phyloP scores from a whole-genome alignment of 2,113 vertebrate genomes.

The Helogale parvula region DNA sequence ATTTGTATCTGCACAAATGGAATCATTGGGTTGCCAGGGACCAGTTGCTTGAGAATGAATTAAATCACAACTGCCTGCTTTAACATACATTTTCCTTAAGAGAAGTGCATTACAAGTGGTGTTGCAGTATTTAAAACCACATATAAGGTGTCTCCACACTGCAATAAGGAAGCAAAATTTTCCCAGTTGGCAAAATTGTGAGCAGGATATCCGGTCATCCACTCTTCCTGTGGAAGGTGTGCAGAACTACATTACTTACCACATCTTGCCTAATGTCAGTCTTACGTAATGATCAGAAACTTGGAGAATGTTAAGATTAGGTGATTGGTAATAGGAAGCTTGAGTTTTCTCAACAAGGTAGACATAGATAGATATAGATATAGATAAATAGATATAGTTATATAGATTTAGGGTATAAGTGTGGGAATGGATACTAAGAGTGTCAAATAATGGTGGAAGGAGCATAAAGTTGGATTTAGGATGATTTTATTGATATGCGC shows the following conservation, averaged over 20 bases:
- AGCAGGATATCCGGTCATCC: not conserved
- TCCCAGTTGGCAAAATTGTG: not conserved
- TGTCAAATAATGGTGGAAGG: too few species aligned
- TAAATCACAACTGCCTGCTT: not conserved
- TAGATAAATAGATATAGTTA: too few species aligned
- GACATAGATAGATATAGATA: too few species aligned
- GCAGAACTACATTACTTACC: too few species aligned
- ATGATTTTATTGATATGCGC: not conserved
- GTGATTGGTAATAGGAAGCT: not conserved
- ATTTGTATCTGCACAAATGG: not conserved
- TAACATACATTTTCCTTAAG: not conserved
- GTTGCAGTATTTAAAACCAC: not conserved
- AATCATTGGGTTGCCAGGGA: not conserved
- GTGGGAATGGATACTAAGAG: not conserved
- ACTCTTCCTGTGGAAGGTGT: not conserved
- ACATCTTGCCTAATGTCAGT: not conserved
- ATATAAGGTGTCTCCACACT: not conserved
- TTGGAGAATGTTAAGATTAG: not conserved
- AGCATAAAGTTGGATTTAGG: not conserved
- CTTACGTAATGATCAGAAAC: not conserved
- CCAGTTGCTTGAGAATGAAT: not conserved
- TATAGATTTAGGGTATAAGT: not conserved
- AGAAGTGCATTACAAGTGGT: not conserved
- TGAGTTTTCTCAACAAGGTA: not conserved
- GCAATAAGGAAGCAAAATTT: not conserved